These are phyloP conservation scores for Brevipalpus yothersi DNA, from an alignment of 1,140 invertebrate species.

Conservation along the genomic window DNA sequence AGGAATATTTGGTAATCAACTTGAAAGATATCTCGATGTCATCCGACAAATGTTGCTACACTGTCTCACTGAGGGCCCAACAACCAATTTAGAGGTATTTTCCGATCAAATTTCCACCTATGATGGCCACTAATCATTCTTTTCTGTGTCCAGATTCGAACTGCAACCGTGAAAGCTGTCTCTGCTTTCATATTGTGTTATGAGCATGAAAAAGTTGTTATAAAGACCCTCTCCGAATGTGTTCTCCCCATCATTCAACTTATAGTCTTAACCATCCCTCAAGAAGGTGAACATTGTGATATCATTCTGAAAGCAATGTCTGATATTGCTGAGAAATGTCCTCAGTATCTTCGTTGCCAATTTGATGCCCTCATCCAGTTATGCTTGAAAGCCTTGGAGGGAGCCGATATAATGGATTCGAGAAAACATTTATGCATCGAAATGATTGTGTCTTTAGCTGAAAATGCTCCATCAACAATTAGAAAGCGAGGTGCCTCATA, in stretches of 20 bases:
- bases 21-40: slow-evolving; percentile 54
- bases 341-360: slow-evolving; percentile 70
- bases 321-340: slow-evolving; percentile 71
- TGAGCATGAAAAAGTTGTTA: slow-evolving; percentile 60
- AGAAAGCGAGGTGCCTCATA: slow-evolving; percentile 57
- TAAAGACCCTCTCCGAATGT: slow-evolving; percentile 63
- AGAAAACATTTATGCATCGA: slow-evolving; percentile 79
- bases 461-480: slow-evolving; percentile 84
- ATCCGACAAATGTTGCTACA: slow-evolving; percentile 83
- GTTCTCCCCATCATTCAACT: slow-evolving; percentile 47
- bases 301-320: slow-evolving; percentile 67
- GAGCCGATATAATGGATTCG: slow-evolving; percentile 46
- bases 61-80: slow-evolving; percentile 39
- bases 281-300: slow-evolving; percentile 59
- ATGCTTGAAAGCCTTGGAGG: slow-evolving; percentile 54
- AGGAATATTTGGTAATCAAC: slow-evolving; percentile 85
- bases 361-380: slow-evolving; percentile 64
- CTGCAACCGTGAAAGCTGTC: slow-evolving; percentile 26
- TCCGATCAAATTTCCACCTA: not conserved
- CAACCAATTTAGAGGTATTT: slow-evolving; percentile 29
- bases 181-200: slow-evolving; percentile 72
- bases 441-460: slow-evolving; percentile 74
- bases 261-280: not conserved
- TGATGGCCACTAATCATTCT: not conserved
- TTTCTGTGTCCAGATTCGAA: slow-evolving; percentile 15